Evolutionary conservation across 2,797 vertebrate genomes (phyloP), one percentile per base, ranked within the genome.

Genomic region (Poeciliopsis gracilis): DNA sequence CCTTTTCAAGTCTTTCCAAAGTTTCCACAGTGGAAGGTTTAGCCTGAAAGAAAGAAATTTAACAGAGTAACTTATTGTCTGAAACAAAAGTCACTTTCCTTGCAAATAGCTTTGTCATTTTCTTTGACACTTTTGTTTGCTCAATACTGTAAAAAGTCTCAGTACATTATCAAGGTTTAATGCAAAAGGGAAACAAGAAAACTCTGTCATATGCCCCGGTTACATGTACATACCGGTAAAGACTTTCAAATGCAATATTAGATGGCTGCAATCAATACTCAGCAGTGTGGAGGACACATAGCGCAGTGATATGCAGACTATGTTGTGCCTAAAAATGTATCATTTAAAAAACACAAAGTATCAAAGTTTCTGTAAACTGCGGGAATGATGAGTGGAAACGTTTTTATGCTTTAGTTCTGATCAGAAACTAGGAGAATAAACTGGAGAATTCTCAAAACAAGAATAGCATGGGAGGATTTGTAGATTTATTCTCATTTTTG

Each of bases 1-100:
- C 98, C 97, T 99, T 99, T 93, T 99, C 98, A 86, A 99, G 96
- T 93, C 96, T 97, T 95, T 99, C 98, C 94, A 99, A 92, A 84
- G 98, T 90, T 88, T 99, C 97, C 87, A 99, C 96, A 77, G 98
- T 99, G 80, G 98, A 97, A 84, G 96, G 96, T 89, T 99, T 99
- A 84, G 96, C 90, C 98, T 99, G 96, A 84, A 88, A 87, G 45
- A 75, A 78, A 82, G 16, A 23, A 67, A 73, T 77, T 6, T 85
- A 9, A 66, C 4, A 75, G 30, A 36, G 59, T 10, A 43, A 51
- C 25, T 77, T 30, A 77, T 70, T 25, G 81, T 77, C 15, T 20
- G 11, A 25, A 47, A 0, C 9, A n/a, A 25, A 53, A 45, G 41
- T 43, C 5, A 4, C 9, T 74, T 15, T 85, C 8, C 16, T 75